A percentile compares a stretch with the other conserved stretches of the same genome.
Conservation (phyloP, 2,797 vertebrate species). For the Nannoperca obscura region DNA sequence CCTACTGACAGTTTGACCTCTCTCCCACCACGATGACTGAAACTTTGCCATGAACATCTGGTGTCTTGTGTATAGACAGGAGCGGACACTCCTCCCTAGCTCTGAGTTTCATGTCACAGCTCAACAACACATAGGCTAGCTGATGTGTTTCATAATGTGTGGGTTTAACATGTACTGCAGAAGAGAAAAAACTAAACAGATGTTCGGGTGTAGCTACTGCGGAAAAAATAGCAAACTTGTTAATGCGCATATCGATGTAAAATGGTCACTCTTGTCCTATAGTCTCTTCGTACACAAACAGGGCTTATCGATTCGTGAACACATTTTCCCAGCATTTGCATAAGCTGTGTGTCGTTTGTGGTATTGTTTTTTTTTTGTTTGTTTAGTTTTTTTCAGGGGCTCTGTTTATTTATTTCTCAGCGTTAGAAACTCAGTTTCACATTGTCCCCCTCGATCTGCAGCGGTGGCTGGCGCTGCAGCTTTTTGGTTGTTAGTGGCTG, state of each 20-base stretch:
- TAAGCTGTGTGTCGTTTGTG: conserved; percentile 76
- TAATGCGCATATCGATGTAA: conserved; percentile 54
- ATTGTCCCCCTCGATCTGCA: conserved; percentile 80
- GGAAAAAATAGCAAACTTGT: conserved; percentile 60
- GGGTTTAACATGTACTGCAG: conserved; percentile 50
- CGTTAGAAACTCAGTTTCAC: conserved; percentile 81
- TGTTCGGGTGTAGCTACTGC: conserved; percentile 47
- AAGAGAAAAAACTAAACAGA: conserved; percentile 56
- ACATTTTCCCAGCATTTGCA: conserved; percentile 78
- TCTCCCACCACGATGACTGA: conserved; percentile 63
- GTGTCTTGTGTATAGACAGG: conserved; percentile 28
- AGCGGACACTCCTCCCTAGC: conserved; percentile 34
- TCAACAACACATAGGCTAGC: conserved; percentile 51
- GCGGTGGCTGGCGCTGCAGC: conserved; percentile 85
- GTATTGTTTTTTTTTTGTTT: conserved; percentile 59
- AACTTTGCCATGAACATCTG: conserved; percentile 75
- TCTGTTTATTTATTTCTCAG: conserved; percentile 80
- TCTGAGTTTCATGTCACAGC: conserved; percentile 62
- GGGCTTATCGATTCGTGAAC: conserved; percentile 76
- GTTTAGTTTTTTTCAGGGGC: conserved; percentile 46
- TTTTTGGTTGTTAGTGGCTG: conserved; percentile 88
- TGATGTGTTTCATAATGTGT: conserved; percentile 60
- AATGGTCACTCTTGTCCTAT: conserved; percentile 65
- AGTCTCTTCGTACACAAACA: conserved; percentile 68
- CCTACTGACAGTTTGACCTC: conserved; percentile 76